Base-by-base conservation (phyloP, 2,888 invertebrate genomes). In the Sesia bembeciformis region DNA sequence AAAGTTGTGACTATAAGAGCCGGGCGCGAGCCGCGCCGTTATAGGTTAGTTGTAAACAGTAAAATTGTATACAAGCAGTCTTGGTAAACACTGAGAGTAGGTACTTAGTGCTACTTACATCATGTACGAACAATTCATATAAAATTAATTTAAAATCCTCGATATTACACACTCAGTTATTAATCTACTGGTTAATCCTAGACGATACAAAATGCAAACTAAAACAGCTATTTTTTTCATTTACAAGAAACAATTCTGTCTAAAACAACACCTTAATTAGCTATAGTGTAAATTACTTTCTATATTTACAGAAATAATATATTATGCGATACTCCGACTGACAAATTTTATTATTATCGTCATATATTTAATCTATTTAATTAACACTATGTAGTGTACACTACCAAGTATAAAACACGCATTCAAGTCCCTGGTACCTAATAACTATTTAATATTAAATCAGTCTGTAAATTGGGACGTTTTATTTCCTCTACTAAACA, bases 381-480 rank as follows among this genome's bases (percentile, higher is more conserved):
- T 74, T 84, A 84, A 84, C 74, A 78, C 82, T 85, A 85, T 74
- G 80, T 81, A 84, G 82, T 85, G 76, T 85, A 80, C 82, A 83
- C 85, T 87, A 87, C 80, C 87, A 87, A 81, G 85, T 88, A 87
- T 84, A 88, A 88, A 89, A 88, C 86, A 88, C 88, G 81, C 86
- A 84, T 79, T 81, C 85, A 78, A 83, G 88, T 88, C 88, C 88
- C 86, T 84, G 78, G 73, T 82, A 78, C 74, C 78, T 84, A 81
- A 78, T 72, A 78, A 77, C 77, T 83, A 75, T 76, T 82, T 81
- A 79, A 78, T 82, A 80, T 84, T 86, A 87, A 86, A 88, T 89
- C 89, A 89, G 89, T 89, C 89, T 89, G 89, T 88, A 78, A 76
- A 77, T 87, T 87, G 89, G 89, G 88, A 89, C 89, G 89, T 88